phyloP scores from a whole-genome alignment of 2,888 invertebrate genomes.

The Drosophila imparisetae region DNA sequence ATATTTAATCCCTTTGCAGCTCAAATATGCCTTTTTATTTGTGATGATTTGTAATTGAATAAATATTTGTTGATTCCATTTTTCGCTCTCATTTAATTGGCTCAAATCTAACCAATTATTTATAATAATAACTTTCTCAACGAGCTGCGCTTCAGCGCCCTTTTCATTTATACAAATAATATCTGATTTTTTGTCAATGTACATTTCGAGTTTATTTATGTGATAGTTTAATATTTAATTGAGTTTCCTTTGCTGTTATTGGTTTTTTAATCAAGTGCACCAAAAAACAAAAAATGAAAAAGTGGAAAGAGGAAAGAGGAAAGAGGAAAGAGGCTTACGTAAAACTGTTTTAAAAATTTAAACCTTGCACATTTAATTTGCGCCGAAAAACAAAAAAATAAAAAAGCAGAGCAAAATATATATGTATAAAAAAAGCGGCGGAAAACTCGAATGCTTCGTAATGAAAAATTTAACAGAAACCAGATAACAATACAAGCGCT shows the following conservation, averaged over 20 bases:
- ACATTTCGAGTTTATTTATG: slow-evolving; percentile 3
- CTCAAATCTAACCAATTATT: slow-evolving; percentile 27
- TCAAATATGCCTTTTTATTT: neutral
- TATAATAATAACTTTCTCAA: slow-evolving; percentile 20
- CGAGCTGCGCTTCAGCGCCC: slow-evolving; percentile 12
- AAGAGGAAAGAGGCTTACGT: slow-evolving; percentile 47
- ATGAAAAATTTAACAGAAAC: slow-evolving; percentile 66
- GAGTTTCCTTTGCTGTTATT: slow-evolving; percentile 25
- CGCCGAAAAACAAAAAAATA: slow-evolving; percentile 35
- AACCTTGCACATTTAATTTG: slow-evolving; percentile 64
- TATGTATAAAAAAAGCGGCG: neutral
- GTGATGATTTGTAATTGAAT: neutral
- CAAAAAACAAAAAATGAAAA: neutral
- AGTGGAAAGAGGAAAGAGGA: neutral
- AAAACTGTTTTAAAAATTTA: slow-evolving; percentile 66
- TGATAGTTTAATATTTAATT: slow-evolving; percentile 46
- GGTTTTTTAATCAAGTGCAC: slow-evolving; percentile 51
- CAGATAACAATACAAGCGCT: slow-evolving; percentile 20
- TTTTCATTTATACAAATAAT: neutral
- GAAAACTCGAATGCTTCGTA: slow-evolving; percentile 46
- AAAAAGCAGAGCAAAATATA: neutral
- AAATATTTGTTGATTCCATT: neutral
- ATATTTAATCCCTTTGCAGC: neutral
- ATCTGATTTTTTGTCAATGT: neutral
- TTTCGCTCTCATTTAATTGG: slow-evolving; percentile 31